phyloP scores from a whole-genome alignment of 2,113 vertebrate genomes.

The Ictalurus punctatus region DNA sequence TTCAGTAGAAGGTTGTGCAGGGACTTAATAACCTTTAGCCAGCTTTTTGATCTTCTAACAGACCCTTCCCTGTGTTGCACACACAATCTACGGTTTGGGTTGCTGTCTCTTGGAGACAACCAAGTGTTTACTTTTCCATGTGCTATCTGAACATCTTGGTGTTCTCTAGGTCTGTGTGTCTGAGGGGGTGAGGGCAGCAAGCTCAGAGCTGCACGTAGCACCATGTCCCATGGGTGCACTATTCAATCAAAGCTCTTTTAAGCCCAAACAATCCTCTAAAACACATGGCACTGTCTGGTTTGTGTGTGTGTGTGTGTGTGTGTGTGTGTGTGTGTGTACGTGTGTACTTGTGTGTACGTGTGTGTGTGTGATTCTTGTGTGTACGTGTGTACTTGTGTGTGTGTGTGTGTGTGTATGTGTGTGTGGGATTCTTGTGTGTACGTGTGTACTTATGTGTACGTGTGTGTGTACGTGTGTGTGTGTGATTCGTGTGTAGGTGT shows the following conservation, averaged over 20 bases:
- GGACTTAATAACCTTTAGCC: background rate
- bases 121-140: conserved; percentile 5
- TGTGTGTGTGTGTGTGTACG: too few species aligned
- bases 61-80: background rate
- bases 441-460: too few species aligned
- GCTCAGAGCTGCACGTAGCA: conserved; percentile 54
- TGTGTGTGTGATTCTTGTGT: too few species aligned
- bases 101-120: conserved; percentile 4
- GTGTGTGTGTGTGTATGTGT: too few species aligned
- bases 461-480: too few species aligned
- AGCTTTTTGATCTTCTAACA: background rate
- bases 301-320: background rate
- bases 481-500: too few species aligned
- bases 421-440: too few species aligned
- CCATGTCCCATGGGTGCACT: conserved; percentile 41
- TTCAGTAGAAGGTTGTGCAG: background rate
- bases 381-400: too few species aligned
- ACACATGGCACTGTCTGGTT: background rate
- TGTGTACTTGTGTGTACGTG: too few species aligned
- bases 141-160: conserved; percentile 34
- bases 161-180: conserved; percentile 24
- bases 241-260: conserved; percentile 32
- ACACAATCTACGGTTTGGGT: background rate
- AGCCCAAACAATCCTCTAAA: conserved; percentile 44
- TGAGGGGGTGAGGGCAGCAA: background rate